Percentiles rank a stretch among this genome's conserved stretches.
These are phyloP conservation scores for Antitype chi DNA, from an alignment of 2,888 invertebrate genomes.

Conservation along the genomic window DNA sequence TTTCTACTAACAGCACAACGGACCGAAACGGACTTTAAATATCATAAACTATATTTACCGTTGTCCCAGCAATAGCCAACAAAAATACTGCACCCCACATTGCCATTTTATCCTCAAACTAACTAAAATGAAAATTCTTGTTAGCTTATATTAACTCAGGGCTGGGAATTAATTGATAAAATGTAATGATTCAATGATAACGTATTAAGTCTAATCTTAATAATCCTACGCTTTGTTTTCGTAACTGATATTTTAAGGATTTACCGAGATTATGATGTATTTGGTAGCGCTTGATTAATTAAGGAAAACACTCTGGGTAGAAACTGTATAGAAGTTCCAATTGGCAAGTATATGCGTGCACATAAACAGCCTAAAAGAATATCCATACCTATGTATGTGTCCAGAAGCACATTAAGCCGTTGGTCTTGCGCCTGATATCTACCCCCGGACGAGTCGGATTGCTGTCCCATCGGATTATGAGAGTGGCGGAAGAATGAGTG, in stretches of 20 bases:
- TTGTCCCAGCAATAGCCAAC: constrained; percentile 29
- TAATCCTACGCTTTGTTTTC: constrained; percentile 48
- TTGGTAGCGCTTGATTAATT: constrained; percentile 3
- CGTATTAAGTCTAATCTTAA: constrained; percentile 39
- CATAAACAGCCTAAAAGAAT: neutral
- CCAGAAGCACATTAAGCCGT: too few species aligned
- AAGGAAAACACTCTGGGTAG: neutral
- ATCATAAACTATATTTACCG: constrained; percentile 31
- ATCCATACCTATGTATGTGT: neutral
- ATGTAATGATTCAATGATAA: constrained; percentile 48
- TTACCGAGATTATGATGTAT: constrained; percentile 28
- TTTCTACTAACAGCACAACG: neutral
- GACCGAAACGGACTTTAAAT: neutral
- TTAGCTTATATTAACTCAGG: constrained; percentile 53
- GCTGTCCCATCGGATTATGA: too few species aligned
- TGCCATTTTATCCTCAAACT: constrained; percentile 33
- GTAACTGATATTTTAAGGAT: constrained; percentile 41
- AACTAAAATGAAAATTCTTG: constrained; percentile 26
- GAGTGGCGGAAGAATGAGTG: too few species aligned
- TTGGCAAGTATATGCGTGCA: neutral
- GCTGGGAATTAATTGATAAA: constrained; percentile 60
- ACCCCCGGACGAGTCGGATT: too few species aligned
- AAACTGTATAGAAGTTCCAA: neutral
- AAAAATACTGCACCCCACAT: constrained; percentile 38
- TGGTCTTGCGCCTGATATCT: too few species aligned